Conservation (phyloP, 2,113 vertebrate genomes). For the Trematomus loennbergii region DNA sequence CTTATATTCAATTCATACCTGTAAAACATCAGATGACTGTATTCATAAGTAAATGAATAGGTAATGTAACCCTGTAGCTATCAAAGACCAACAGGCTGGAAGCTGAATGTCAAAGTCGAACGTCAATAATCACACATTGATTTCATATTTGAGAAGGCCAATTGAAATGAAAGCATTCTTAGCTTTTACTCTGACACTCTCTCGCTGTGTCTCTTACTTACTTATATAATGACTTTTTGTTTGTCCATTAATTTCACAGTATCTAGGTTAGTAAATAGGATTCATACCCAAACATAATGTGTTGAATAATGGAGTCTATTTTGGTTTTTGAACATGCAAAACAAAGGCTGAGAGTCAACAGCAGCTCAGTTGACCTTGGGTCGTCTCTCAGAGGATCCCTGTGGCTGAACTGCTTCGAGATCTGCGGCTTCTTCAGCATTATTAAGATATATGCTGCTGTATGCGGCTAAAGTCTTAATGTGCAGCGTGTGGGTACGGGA, state of each 20-base stretch:
- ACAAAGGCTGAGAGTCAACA: constrained; percentile 28
- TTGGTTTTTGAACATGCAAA: neutral
- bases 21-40: constrained; percentile 44
- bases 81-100: constrained; percentile 57
- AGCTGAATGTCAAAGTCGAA: constrained; percentile 59
- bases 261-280: neutral
- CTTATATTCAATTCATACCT: neutral
- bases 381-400: constrained; percentile 30
- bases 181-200: neutral
- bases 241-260: constrained; percentile 8
- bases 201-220: neutral
- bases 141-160: constrained; percentile 70
- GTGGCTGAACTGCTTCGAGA: constrained; percentile 19
- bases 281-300: neutral
- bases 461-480: constrained; percentile 11
- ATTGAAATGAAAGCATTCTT: constrained; percentile 32
- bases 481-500: neutral
- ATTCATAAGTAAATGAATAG: constrained; percentile 69
- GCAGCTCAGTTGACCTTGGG: constrained; percentile 49
- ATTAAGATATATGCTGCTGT: constrained; percentile 34
- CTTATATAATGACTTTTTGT: neutral
- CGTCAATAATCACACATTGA: constrained; percentile 71
- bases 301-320: constrained; percentile 2
- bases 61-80: constrained; percentile 65
- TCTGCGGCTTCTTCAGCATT: constrained; percentile 27